These are phyloP conservation scores for Aurelia sp. DNA, from an alignment of 30 jellyfish, hydroid and myxozoan genomes.

Conservation along the genomic window DNA sequence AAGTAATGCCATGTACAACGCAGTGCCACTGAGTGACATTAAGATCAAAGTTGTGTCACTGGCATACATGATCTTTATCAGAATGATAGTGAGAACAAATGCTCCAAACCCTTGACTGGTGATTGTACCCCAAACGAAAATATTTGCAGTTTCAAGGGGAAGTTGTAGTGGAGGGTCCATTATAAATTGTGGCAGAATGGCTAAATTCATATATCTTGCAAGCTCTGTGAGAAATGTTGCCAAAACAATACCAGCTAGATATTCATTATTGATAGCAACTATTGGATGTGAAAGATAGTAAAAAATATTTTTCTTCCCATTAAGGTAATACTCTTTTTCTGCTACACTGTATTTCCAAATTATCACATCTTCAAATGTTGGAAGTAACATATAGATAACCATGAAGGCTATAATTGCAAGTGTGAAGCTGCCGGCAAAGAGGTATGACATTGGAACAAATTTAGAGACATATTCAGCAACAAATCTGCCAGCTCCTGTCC, in stretches of 20 bases:
- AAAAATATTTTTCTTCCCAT: not conserved
- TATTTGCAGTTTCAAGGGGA: not conserved
- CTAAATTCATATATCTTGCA: slow-evolving; percentile 9
- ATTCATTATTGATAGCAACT: slow-evolving; percentile 10
- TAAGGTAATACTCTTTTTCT: slow-evolving; percentile 7
- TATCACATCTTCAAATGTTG: slow-evolving; percentile 15
- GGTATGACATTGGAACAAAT: slow-evolving; percentile 7
- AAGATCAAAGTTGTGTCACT: slow-evolving; percentile 46
- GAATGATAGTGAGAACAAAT: slow-evolving; percentile 4
- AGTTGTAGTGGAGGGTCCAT: slow-evolving; percentile 25
- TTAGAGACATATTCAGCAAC: slow-evolving; percentile 11
- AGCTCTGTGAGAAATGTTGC: slow-evolving; percentile 44
- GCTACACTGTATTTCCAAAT: not conserved
- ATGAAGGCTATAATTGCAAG: slow-evolving; percentile 17
- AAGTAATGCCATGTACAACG: slow-evolving; percentile 52
- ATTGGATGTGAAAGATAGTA: slow-evolving; percentile 6
- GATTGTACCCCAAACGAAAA: slow-evolving; percentile 19
- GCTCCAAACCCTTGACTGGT: slow-evolving; percentile 39
- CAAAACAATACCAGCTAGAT: slow-evolving; percentile 39
- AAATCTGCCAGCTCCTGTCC: slow-evolving; percentile 25
- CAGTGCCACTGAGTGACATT: slow-evolving; percentile 53
- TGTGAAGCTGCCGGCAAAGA: slow-evolving; percentile 36
- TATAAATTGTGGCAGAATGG: slow-evolving; percentile 18
- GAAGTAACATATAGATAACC: slow-evolving; percentile 17
- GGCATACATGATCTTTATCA: slow-evolving; percentile 26